Evolutionary conservation across 2,113 vertebrate species (phyloP).

Genomic region (Pampusana beccarii): DNA sequence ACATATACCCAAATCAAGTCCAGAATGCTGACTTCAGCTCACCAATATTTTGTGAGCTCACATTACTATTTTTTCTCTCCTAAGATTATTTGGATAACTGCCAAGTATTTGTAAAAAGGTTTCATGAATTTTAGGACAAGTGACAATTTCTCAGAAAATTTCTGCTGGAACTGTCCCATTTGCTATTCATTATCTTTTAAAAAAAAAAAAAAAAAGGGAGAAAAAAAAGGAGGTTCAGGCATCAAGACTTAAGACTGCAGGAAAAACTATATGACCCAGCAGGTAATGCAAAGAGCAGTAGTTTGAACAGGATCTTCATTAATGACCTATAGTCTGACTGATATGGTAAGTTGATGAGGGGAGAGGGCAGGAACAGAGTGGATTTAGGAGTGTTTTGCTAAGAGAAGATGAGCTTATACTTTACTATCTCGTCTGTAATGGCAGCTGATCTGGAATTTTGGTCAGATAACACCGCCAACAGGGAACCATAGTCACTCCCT

Average conservation of each 20-base stretch:
- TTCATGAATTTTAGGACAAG: not conserved
- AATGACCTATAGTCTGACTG: not conserved
- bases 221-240: not conserved
- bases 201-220: too few species aligned
- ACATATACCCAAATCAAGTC: not conserved
- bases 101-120: not conserved
- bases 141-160: not conserved
- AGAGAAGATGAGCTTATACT: not conserved
- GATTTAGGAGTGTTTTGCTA: not conserved
- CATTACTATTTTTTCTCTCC: not conserved
- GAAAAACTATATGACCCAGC: not conserved
- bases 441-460: not conserved
- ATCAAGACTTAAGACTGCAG: not conserved
- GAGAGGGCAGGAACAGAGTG: rapidly evolving
- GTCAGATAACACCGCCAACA: not conserved
- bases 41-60: not conserved
- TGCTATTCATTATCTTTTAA: not conserved
- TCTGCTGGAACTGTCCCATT: not conserved
- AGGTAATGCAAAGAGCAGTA: not conserved
- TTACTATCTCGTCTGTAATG: not conserved
- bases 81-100: not conserved
- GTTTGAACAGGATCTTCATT: not conserved
- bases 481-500: not conserved
- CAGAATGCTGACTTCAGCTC: not conserved
- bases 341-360: not conserved